Conservation (phyloP, 2,888 invertebrate species). For the Chymomyza fuscimana region DNA sequence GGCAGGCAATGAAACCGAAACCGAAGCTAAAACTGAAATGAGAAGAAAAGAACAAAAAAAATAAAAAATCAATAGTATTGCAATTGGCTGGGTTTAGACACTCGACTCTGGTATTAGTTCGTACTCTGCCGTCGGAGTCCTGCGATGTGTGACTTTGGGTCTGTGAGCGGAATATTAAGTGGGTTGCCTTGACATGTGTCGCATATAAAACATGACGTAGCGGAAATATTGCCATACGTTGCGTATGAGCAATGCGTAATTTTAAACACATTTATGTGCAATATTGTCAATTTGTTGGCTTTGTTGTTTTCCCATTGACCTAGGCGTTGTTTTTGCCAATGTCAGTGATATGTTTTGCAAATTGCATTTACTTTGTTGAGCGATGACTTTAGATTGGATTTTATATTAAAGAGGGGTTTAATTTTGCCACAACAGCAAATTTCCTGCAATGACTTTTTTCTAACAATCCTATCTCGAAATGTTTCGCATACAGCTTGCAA, state of each 20-base stretch:
- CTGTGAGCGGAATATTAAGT: conserved; percentile 65
- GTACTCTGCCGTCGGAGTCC: conserved; percentile 2
- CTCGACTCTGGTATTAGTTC: background rate
- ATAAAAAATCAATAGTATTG: conserved; percentile 67
- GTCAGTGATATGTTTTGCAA: conserved; percentile 27
- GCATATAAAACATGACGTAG: conserved; percentile 32
- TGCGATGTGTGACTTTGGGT: conserved; percentile 19
- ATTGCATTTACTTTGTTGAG: conserved; percentile 36
- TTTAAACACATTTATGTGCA: conserved; percentile 69
- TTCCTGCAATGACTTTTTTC: background rate
- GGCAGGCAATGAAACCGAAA: conserved; percentile 55
- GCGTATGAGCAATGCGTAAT: conserved; percentile 74
- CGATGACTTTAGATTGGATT: background rate
- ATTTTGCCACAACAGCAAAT: background rate
- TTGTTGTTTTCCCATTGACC: conserved; percentile 24
- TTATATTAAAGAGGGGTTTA: background rate
- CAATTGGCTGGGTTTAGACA: conserved; percentile 53
- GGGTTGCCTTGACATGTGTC: conserved; percentile 13
- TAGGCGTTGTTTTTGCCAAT: background rate
- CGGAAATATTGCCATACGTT: conserved; percentile 70
- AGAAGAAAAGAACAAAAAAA: background rate
- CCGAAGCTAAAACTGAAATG: conserved; percentile 39
- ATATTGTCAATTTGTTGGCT: conserved; percentile 63
- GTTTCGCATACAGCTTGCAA: too few relatives aligned
- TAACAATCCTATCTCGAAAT: too few relatives aligned